These are phyloP conservation scores for Uria lomvia DNA, from an alignment of 2,113 vertebrate species.

Conservation along the genomic window DNA sequence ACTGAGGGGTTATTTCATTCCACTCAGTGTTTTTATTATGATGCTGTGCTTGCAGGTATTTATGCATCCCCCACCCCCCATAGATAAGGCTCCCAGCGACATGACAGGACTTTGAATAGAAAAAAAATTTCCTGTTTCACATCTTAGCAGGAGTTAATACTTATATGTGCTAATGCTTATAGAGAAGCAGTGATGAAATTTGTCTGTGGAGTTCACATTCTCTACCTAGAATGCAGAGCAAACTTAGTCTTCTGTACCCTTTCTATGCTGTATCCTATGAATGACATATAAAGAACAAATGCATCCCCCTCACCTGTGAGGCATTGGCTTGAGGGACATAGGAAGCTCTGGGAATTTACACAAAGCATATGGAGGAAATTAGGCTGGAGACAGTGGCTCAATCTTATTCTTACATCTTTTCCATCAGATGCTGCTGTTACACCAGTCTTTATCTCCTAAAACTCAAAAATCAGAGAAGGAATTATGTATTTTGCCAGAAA, in stretches of 20 bases:
- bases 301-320: neutral
- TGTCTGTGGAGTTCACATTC: neutral
- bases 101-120: neutral
- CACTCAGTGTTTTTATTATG: neutral
- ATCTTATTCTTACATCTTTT: neutral
- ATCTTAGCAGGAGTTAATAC: neutral
- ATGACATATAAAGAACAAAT: neutral
- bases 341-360: neutral
- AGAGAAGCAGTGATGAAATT: neutral
- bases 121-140: neutral
- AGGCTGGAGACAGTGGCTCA: neutral
- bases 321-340: rapidly evolving
- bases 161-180: neutral
- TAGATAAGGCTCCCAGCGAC: neutral
- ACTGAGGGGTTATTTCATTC: neutral
- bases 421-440: neutral
- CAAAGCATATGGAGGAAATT: neutral
- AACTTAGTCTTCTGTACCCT: neutral
- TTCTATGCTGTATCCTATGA: neutral
- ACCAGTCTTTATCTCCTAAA: neutral
- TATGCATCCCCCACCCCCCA: neutral
- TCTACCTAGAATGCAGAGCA: neutral
- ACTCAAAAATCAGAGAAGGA: neutral
- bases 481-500: neutral
- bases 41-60: neutral